Evolutionary conservation across 2,113 vertebrate genomes (phyloP), one percentile per base, ranked within the genome.

Genomic region (Coracopsis vasa): DNA sequence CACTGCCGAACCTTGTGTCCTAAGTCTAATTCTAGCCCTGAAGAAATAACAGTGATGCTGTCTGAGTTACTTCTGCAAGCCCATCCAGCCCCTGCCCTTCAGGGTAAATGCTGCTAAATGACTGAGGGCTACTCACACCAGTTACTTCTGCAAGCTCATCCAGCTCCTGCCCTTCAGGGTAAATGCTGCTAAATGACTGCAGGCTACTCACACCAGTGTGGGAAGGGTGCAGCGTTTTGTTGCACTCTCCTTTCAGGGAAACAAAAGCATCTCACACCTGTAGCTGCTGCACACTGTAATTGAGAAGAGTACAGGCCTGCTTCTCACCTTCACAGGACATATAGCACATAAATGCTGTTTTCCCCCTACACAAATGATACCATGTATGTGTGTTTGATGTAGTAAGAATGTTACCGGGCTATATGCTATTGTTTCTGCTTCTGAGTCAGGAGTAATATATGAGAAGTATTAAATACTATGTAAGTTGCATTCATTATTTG

Each of bases 181-280:
- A 31, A 51, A 64, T 3, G 13, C 7, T 2, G 2, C 54, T n/a
- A 20, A 44, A 89, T 16, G 23, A 58, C 45, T 28, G 53, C 0
- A 8, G 42, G 33, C n/a, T 51, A 10, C 20, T 62, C 39, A 50
- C 17, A 58, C 9, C 20, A 29, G 35, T 0, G 0, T 27, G 33
- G 44, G 35, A 75, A 64, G 29, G 27, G 9, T 4, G 4, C 10
- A 21, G 13, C 0, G 1, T 41, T 72, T 27, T 61, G 19, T 21
- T 60, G 58, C 11, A 25, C 18, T 28, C 27, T 66, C 6, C 33
- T 62, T 51, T 33, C 19, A 47, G 20, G 45, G 33, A 31, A 33
- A 48, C n/a, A 90, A 66, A 91, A 86, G 7, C n/a, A 56, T 35
- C 53, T 37, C 29, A 35, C 48, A 67, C 62, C 10, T 19, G 7